These are phyloP conservation scores for Tribolium madens DNA, from an alignment of 1,140 invertebrate genomes.

Conservation along the genomic window DNA sequence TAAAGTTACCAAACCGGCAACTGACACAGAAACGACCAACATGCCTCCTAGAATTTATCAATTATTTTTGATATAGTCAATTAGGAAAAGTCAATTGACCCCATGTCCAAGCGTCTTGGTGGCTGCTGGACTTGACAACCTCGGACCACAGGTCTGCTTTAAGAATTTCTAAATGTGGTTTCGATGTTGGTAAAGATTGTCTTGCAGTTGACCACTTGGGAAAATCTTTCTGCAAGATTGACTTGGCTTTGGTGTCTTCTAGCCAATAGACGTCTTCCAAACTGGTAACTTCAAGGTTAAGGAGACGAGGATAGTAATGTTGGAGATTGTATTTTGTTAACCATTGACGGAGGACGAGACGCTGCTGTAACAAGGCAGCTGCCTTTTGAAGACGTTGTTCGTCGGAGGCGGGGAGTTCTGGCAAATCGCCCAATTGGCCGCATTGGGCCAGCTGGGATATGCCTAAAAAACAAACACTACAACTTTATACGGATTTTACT, in stretches of 20 bases:
- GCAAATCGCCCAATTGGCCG: conserved; percentile 76
- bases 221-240: conserved; percentile 80
- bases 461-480: conserved; percentile 72
- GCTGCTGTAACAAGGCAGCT: conserved; percentile 80
- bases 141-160: conserved; percentile 89
- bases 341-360: conserved; percentile 85
- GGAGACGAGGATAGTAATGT: conserved; percentile 81
- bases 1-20: conserved; percentile 85
- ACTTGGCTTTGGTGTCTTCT: conserved; percentile 80
- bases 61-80: neutral
- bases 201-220: conserved; percentile 81
- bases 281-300: conserved; percentile 83
- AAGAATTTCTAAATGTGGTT: conserved; percentile 79
- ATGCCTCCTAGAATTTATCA: conserved; percentile 75
- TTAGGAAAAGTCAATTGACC: conserved; percentile 67
- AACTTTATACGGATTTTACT: neutral
- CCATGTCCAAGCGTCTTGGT: conserved; percentile 90
- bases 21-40: conserved; percentile 87
- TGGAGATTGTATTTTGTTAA: conserved; percentile 79
- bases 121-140: conserved; percentile 87
- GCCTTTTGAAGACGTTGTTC: conserved; percentile 83
- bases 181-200: conserved; percentile 82
- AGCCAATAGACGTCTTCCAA: conserved; percentile 91
- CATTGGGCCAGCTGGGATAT: conserved; percentile 85
- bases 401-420: conserved; percentile 82